Evolutionary conservation across 2,113 vertebrate species (phyloP).

Genomic region (Talpa occidentalis): DNA sequence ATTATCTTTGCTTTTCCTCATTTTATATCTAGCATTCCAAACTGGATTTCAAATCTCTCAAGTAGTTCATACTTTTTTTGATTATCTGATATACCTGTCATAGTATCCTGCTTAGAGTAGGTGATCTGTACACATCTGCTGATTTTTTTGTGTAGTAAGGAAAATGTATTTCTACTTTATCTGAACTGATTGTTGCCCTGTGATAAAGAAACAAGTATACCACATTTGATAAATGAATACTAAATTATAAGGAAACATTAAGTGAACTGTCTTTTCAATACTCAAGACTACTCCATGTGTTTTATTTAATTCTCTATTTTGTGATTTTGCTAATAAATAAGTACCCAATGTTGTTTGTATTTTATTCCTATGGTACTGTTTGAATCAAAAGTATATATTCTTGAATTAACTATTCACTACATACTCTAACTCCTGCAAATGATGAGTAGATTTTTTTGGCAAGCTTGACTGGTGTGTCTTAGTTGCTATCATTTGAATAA

Average conservation of each 20-base stretch:
- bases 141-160: neutral
- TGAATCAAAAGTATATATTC: slow-evolving; percentile 45
- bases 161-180: neutral
- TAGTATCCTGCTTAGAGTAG: neutral
- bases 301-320: neutral
- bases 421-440: slow-evolving; percentile 59
- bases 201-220: neutral
- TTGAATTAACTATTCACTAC: slow-evolving; percentile 66
- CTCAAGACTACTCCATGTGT: neutral
- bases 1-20: neutral
- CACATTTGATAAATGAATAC: slow-evolving; percentile 13
- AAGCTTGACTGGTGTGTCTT: slow-evolving; percentile 82
- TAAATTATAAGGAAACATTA: neutral
- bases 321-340: slow-evolving; percentile 33
- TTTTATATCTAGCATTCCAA: neutral
- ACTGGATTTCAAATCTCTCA: neutral
- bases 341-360: neutral
- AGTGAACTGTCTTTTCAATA: neutral
- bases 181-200: neutral
- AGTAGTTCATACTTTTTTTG: neutral
- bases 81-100: neutral
- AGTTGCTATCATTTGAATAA: slow-evolving; percentile 89
- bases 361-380: neutral
- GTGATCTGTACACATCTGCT: neutral
- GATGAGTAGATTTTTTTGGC: slow-evolving; percentile 70